A percentile compares a stretch with the other conserved stretches of the same genome.
Conservation (phyloP, 2,797 vertebrate species). For the Platyrinchus mystaceus region DNA sequence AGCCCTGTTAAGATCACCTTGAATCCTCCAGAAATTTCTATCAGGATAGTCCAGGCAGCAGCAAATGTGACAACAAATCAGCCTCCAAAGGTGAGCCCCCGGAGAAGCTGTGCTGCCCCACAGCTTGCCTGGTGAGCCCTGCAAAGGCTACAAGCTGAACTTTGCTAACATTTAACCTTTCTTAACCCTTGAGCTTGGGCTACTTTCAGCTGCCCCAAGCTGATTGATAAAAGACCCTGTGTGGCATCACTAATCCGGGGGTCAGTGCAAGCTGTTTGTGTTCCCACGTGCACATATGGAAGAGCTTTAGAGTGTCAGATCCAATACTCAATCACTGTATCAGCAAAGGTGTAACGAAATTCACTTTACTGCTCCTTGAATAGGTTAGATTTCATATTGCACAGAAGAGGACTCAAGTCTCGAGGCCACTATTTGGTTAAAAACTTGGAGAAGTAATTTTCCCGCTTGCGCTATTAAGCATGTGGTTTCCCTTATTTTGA, state of each 20-base stretch:
- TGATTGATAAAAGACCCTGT: background rate
- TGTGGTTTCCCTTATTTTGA: constrained; percentile 73
- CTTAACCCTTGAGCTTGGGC: constrained; percentile 19
- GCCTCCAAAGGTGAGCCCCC: background rate
- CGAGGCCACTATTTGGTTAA: constrained; percentile 54
- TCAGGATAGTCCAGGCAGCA: rapidly evolving
- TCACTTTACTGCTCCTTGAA: constrained; percentile 58
- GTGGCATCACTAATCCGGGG: background rate
- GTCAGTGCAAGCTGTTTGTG: background rate
- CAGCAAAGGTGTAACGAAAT: constrained; percentile 64
- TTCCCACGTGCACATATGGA: constrained; percentile 1
- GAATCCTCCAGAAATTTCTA: background rate
- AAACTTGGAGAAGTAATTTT: constrained; percentile 62
- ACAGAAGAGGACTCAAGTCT: constrained; percentile 29
- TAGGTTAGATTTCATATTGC: background rate
- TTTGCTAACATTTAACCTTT: constrained; percentile 36
- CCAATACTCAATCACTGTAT: constrained; percentile 3
- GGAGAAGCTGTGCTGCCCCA: background rate
- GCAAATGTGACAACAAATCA: background rate
- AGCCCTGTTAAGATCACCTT: background rate
- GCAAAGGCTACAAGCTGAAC: background rate
- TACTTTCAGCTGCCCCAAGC: background rate
- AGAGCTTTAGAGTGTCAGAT: constrained; percentile 41
- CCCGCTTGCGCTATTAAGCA: constrained; percentile 66
- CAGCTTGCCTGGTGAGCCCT: background rate